Evolutionary conservation across 23 tunicate species (phyloP), one percentile per base, ranked within the genome.

Genomic region (Trididemnum clinides): DNA sequence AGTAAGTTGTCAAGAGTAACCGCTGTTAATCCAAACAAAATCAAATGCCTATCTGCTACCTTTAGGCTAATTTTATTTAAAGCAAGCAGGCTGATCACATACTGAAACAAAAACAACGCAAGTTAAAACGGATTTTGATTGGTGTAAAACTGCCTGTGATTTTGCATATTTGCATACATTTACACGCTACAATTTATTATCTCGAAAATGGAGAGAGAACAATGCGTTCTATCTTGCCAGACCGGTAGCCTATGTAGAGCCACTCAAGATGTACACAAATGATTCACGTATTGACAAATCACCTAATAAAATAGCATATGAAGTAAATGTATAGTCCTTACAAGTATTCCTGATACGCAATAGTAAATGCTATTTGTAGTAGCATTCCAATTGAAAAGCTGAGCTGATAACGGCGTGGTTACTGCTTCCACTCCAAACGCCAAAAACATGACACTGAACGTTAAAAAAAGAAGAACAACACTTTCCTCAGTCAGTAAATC

Each of bases 391-490:
- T 77, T 33, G 5, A 91, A 87, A 75, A 82, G 51, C 35, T 33
- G 57, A 21, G 30, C 6, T 2, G 91, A 82, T 35, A 91, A 73
- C 15, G 96, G 96, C 28, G 96, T 91, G 1, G 64, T 31, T 33
- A 89, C 39, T n/a, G 96, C 84, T 86, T 91, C 96, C 29, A 91
- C 51, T n/a, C 90, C 96, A 37, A 86, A 82, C 75, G 82, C 91
- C 0, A 71, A 58, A 51, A 91, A 91, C 91, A 91, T 86, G 35
- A 91, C 64, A n/a, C 72, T 28, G 50, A 91, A 91, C 7, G 88
- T 76, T 3, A 77, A 27, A n/a, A 80, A 50, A 51, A 91, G 59
- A 64, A 90, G 87, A 3, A 91, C 88, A 37, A 91, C 84, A 7
- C 82, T 82, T 76, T 91, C 91, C 65, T 91, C 96, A 28, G 81